Percentiles rank a stretch among this genome's conserved stretches.
Evolutionary conservation across 1,140 invertebrate species (phyloP).

Genomic region (Archivesica marissinica): DNA sequence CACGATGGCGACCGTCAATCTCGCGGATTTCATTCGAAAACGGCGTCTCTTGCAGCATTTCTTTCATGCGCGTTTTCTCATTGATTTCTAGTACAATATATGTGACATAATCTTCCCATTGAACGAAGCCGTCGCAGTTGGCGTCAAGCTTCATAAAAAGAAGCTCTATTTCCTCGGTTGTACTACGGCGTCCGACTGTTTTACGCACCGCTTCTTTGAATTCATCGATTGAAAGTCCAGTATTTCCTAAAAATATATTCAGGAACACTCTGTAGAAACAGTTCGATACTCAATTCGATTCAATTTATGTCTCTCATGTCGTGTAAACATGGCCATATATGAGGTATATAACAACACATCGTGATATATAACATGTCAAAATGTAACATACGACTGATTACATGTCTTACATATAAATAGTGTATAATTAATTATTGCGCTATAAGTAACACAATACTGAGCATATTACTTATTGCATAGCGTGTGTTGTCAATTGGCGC

Average conservation of each 20-base stretch:
- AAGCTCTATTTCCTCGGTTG: conserved; percentile 71
- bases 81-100: conserved; percentile 80
- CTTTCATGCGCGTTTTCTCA: conserved; percentile 77
- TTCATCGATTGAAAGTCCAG: conserved; percentile 74
- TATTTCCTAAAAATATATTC: not conserved
- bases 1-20: conserved; percentile 69
- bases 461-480: too few species aligned
- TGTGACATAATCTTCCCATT: conserved; percentile 82
- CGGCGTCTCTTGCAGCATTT: conserved; percentile 73
- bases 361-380: too few species aligned
- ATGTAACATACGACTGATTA: too few species aligned
- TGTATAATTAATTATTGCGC: too few species aligned
- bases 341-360: too few species aligned
- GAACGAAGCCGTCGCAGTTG: conserved; percentile 81
- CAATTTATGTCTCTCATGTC: too few species aligned
- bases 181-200: conserved; percentile 71
- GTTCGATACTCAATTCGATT: too few species aligned
- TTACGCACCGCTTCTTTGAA: conserved; percentile 73
- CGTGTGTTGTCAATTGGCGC: too few species aligned
- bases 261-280: too few species aligned
- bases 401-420: too few species aligned
- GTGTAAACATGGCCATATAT: too few species aligned
- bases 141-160: conserved; percentile 82
- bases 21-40: conserved; percentile 71
- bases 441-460: too few species aligned